Evolutionary conservation across 2,888 invertebrate species (phyloP).

Genomic region (Drosophila neotestacea): DNA sequence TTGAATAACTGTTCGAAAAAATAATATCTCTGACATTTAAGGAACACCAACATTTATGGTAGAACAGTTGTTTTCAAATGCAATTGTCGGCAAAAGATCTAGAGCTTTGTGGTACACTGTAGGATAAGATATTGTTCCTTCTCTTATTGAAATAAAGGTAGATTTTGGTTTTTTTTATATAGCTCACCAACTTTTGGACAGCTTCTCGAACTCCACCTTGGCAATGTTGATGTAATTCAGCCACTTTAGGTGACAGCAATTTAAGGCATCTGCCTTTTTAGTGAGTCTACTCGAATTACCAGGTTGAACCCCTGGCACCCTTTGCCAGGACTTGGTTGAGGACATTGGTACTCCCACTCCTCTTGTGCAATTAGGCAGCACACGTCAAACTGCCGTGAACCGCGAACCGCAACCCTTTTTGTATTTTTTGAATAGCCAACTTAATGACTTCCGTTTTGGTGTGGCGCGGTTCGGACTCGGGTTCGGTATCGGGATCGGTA

Average conservation of each 20-base stretch:
- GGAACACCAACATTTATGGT: no score
- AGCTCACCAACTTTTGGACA: background rate
- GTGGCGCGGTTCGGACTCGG: slow-evolving; percentile 4
- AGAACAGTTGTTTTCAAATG: no score
- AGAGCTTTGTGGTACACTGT: no score
- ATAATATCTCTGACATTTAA: no score
- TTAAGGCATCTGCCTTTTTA: slow-evolving; percentile 31
- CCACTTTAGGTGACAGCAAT: background rate
- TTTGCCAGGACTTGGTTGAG: background rate
- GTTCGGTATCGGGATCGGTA: slow-evolving; percentile 24
- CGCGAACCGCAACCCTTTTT: slow-evolving; percentile 64
- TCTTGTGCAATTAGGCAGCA: slow-evolving; percentile 66
- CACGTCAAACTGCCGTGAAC: slow-evolving; percentile 39
- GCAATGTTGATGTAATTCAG: background rate
- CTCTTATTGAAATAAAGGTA: no score
- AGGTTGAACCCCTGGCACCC: slow-evolving; percentile 15
- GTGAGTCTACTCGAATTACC: slow-evolving; percentile 62
- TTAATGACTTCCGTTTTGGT: slow-evolving; percentile 73
- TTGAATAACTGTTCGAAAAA: no score
- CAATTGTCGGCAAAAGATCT: no score
- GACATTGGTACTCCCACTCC: slow-evolving; percentile 29
- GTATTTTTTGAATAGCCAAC: slow-evolving; percentile 29
- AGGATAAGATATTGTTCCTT: no score
- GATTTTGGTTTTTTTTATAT: background rate
- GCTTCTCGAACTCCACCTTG: background rate